These are phyloP conservation scores for Oopsacas minuta DNA, from an alignment of 37 sponge, comb jelly and placozoan species.

Conservation along the genomic window DNA sequence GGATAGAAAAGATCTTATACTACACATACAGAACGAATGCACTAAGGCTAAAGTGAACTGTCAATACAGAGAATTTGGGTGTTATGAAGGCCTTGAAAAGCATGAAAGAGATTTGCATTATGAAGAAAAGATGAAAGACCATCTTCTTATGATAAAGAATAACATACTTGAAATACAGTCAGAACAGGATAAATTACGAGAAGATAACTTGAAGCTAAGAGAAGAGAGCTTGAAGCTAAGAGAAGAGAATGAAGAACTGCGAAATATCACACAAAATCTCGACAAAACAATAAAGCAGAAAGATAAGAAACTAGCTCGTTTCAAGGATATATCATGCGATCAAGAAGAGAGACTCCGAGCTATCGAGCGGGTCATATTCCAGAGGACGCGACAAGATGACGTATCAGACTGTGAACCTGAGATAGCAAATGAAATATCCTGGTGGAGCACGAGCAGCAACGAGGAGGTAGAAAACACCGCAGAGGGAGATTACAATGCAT, in stretches of 20 bases:
- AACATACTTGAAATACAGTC: neutral
- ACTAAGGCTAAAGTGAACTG: neutral
- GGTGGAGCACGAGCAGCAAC: constrained; percentile 15
- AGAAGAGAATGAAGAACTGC: constrained; percentile 8
- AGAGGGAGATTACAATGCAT: neutral
- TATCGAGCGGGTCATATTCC: neutral
- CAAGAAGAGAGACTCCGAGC: neutral
- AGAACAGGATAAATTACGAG: neutral
- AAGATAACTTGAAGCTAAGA: neutral
- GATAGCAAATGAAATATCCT: neutral
- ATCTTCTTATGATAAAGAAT: neutral
- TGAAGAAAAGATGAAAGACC: neutral
- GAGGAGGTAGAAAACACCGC: neutral
- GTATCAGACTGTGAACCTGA: constrained; percentile 4
- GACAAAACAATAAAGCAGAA: neutral
- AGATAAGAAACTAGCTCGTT: neutral
- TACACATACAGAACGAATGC: neutral
- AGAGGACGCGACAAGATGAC: neutral
- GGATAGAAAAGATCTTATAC: neutral
- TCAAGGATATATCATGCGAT: neutral
- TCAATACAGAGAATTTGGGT: constrained; percentile 5
- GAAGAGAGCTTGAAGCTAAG: neutral
- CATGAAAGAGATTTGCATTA: neutral
- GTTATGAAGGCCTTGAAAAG: neutral
- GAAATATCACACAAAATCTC: neutral